phyloP scores from a whole-genome alignment of 2,888 invertebrate species.

The Alloscopus bannaensis region DNA sequence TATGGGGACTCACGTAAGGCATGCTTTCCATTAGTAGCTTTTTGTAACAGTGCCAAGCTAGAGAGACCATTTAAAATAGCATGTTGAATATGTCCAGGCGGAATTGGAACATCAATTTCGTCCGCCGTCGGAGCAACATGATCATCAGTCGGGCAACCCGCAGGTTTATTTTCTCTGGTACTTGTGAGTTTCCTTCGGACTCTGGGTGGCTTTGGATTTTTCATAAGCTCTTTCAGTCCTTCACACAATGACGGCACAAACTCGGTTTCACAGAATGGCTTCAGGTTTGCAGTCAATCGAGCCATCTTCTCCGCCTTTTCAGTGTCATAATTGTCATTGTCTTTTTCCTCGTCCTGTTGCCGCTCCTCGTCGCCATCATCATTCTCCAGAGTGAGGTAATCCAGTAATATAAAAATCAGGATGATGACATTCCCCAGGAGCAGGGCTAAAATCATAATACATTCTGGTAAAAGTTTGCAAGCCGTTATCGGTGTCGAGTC shows the following conservation, averaged over 20 bases:
- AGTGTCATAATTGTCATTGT: background rate
- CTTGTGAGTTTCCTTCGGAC: conserved; percentile 43
- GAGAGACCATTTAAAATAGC: conserved; percentile 69
- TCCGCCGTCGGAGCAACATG: conserved; percentile 47
- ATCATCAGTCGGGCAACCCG: conserved; percentile 51
- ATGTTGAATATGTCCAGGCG: conserved; percentile 68
- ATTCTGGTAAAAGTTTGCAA: background rate
- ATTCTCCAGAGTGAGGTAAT: conserved; percentile 53
- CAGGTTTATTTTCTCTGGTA: conserved; percentile 28
- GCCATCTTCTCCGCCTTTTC: background rate
- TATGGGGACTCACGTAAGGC: conserved; percentile 66
- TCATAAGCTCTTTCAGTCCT: conserved; percentile 70
- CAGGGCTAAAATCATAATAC: conserved; percentile 51
- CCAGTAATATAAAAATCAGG: conserved; percentile 66
- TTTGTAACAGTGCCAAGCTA: conserved; percentile 65
- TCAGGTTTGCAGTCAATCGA: conserved; percentile 27
- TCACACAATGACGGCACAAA: conserved; percentile 70
- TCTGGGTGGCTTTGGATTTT: conserved; percentile 60
- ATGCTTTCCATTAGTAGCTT: conserved; percentile 61
- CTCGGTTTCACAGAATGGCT: conserved; percentile 59
- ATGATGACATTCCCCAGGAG: conserved; percentile 68
- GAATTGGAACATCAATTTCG: conserved; percentile 64
- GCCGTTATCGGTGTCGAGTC: too few relatives aligned
- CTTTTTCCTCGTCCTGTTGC: background rate
- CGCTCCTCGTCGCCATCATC: conserved; percentile 41